These are phyloP conservation scores for Bergia puertoricense DNA, from an alignment of 92 coral and sea anemone species.

Conservation along the genomic window DNA sequence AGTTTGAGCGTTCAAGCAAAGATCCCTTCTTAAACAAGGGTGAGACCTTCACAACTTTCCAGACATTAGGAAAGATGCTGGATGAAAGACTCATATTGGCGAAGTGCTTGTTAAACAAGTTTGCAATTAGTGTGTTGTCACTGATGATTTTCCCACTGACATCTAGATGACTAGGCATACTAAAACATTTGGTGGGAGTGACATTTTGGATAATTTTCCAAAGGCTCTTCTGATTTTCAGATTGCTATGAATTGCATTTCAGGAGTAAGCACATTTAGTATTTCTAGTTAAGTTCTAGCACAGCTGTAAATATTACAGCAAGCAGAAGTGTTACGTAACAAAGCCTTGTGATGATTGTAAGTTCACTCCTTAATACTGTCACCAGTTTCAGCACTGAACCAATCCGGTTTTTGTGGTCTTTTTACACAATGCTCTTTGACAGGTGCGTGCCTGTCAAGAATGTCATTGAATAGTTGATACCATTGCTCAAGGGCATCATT, in stretches of 20 bases:
- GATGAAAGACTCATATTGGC: neutral
- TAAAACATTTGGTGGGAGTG: conserved; percentile 51
- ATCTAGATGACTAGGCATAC: conserved; percentile 47
- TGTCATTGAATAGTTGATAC: conserved; percentile 22
- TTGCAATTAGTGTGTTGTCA: conserved; percentile 45
- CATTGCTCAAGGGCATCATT: conserved; percentile 51
- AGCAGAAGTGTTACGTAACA: conserved; percentile 14
- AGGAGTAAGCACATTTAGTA: conserved; percentile 14
- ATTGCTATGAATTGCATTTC: conserved; percentile 43
- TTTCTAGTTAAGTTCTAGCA: conserved; percentile 22
- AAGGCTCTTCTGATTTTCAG: conserved; percentile 54
- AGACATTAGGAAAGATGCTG: no score
- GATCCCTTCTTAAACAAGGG: no score
- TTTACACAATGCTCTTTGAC: conserved; percentile 33
- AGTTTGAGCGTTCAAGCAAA: no score
- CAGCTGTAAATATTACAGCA: conserved; percentile 8
- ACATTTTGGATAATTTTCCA: conserved; percentile 50
- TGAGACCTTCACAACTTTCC: no score
- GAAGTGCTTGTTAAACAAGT: conserved; percentile 47
- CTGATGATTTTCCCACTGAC: conserved; percentile 41
- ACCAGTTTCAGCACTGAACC: conserved; percentile 26
- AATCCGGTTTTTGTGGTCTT: conserved; percentile 16
- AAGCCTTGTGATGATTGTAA: neutral
- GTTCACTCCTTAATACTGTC: conserved; percentile 38
- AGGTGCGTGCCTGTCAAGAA: conserved; percentile 52